Conservation (phyloP, 1,140 invertebrate species). For the Argopecten irradians region DNA sequence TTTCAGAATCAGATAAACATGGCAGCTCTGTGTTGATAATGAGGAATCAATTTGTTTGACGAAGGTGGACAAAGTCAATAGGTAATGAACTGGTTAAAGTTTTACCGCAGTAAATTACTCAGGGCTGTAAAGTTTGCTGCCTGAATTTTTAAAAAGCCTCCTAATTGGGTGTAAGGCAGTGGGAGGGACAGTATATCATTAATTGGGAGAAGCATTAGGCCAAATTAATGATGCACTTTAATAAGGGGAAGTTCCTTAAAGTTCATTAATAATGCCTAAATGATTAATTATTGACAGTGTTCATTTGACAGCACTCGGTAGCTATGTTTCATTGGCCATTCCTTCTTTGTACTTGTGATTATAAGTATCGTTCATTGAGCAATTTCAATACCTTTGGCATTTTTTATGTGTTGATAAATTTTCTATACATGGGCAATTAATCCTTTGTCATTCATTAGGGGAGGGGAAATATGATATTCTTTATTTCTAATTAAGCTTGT, state of each 20-base stretch:
- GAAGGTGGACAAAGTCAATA: not conserved
- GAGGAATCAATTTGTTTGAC: not conserved
- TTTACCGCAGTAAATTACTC: not conserved
- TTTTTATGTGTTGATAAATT: no score
- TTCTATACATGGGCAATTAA: no score
- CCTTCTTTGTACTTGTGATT: no score
- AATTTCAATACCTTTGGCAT: no score
- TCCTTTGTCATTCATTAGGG: no score
- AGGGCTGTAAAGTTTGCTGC: not conserved
- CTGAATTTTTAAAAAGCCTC: not conserved
- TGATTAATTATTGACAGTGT: not conserved
- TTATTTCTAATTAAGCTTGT: no score
- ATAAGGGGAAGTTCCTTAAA: not conserved
- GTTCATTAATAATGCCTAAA: not conserved
- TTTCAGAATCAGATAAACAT: not conserved
- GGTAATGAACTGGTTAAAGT: not conserved
- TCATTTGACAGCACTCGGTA: no score
- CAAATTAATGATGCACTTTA: not conserved
- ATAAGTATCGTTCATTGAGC: no score
- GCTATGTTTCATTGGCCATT: no score
- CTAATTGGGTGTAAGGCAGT: not conserved
- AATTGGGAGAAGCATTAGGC: not conserved
- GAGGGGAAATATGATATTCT: no score
- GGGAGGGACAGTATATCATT: not conserved
- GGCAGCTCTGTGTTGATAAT: not conserved